phyloP scores from a whole-genome alignment of 2,113 vertebrate species.

The Guaruba guarouba region DNA sequence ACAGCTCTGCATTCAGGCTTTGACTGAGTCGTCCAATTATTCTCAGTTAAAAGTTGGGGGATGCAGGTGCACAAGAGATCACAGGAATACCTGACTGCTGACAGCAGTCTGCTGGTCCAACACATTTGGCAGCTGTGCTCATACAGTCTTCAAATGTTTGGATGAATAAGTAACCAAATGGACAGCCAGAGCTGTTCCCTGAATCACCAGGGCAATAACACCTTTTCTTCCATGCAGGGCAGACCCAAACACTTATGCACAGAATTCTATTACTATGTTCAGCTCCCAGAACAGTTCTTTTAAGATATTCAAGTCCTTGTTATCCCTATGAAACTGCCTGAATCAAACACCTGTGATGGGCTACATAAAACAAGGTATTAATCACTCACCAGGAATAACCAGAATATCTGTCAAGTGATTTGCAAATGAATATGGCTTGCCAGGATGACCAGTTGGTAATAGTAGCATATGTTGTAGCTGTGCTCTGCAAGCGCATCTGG shows the following conservation, averaged over 20 bases:
- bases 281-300: neutral
- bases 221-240: neutral
- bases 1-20: neutral
- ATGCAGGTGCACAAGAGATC: neutral
- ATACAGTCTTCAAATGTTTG: neutral
- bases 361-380: constrained; percentile 1
- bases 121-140: neutral
- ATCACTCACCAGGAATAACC: constrained; percentile 22
- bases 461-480: neutral
- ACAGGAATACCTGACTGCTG: neutral
- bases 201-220: neutral
- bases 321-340: neutral
- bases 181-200: neutral
- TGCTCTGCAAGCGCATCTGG: constrained; percentile 18
- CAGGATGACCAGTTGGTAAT: constrained; percentile 8
- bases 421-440: constrained; percentile 31
- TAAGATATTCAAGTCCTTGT: neutral
- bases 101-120: neutral
- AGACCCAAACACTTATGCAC: neutral
- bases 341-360: constrained; percentile 4
- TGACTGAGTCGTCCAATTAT: neutral
- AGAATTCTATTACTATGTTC: accelerated
- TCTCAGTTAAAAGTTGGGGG: neutral
- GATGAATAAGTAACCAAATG: neutral
- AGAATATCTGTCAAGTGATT: constrained; percentile 31